phyloP scores from a whole-genome alignment of 2,888 invertebrate species.

The Cephalotes varians region DNA sequence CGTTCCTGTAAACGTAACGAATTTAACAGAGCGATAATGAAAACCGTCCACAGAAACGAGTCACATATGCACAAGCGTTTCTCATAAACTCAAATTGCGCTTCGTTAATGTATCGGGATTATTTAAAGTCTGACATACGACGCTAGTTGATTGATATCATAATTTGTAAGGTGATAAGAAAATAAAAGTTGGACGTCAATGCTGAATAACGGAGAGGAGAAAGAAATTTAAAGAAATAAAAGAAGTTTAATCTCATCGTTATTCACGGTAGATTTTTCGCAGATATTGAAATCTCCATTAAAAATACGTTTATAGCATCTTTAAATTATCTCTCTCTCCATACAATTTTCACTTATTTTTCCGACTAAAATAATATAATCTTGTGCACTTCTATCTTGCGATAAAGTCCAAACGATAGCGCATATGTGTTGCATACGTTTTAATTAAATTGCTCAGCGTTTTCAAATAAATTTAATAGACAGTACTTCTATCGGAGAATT shows the following conservation, averaged over 20 bases:
- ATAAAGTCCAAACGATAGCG: neutral
- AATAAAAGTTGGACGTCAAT: neutral
- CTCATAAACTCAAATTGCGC: neutral
- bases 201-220: neutral
- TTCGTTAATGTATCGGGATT: neutral
- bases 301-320: neutral
- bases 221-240: neutral
- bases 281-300: neutral
- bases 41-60: neutral
- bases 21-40: conserved; percentile 23
- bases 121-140: neutral
- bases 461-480: conserved; percentile 23
- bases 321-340: neutral
- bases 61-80: neutral
- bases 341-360: neutral
- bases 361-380: neutral
- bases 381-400: neutral
- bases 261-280: neutral
- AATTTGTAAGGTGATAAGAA: neutral
- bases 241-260: conserved; percentile 2
- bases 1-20: conserved; percentile 33
- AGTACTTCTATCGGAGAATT: neutral
- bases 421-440: neutral
- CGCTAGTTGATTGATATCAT: neutral
- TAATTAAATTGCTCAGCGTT: conserved; percentile 23